These are phyloP conservation scores for Volucella inanis DNA, from an alignment of 2,888 invertebrate genomes.

Conservation along the genomic window DNA sequence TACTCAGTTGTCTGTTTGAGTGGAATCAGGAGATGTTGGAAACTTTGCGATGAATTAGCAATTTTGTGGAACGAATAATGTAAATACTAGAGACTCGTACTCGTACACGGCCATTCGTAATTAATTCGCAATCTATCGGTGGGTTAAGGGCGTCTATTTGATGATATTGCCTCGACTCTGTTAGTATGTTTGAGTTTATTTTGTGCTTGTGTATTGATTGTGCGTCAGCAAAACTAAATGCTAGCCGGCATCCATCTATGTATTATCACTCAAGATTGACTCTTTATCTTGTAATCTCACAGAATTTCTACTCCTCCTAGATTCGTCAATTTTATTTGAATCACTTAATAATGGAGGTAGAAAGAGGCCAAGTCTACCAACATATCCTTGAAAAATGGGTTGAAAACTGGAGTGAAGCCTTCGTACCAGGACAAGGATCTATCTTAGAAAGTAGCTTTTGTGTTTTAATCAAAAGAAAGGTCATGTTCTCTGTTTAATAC, in stretches of 20 bases:
- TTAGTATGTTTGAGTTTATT: neutral
- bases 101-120: conserved; percentile 56
- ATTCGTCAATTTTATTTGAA: conserved; percentile 69
- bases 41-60: conserved; percentile 70
- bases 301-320: conserved; percentile 5
- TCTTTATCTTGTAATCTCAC: conserved; percentile 38
- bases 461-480: conserved; percentile 68
- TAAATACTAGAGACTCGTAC: conserved; percentile 37
- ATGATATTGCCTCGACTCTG: neutral
- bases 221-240: conserved; percentile 54
- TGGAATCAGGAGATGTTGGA: conserved; percentile 16
- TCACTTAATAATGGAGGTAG: conserved; percentile 41
- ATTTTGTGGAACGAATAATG: conserved; percentile 67
- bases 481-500: conserved; percentile 61
- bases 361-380: neutral
- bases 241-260: conserved; percentile 31
- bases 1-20: neutral
- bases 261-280: conserved; percentile 62
- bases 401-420: neutral
- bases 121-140: conserved; percentile 60
- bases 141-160: neutral
- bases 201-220: conserved; percentile 15
- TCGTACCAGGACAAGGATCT: neutral
- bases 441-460: conserved; percentile 31
- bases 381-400: neutral